Conservation (phyloP, 2,888 invertebrate species). For the Mylabris sibirica region DNA sequence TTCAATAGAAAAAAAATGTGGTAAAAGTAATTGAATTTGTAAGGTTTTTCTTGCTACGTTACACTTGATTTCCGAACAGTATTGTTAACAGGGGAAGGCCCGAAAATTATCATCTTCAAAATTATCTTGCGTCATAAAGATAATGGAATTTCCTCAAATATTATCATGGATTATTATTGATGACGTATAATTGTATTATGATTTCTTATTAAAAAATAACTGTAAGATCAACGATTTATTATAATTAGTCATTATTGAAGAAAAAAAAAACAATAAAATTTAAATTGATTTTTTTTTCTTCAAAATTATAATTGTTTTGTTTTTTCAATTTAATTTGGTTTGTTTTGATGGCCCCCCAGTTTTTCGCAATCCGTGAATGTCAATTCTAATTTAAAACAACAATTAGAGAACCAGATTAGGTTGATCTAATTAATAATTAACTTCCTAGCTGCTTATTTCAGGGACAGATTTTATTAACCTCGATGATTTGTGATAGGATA, state of each 20-base stretch:
- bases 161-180: neutral
- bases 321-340: neutral
- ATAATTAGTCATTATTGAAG: no score
- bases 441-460: neutral
- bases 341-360: neutral
- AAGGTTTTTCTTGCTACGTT: neutral
- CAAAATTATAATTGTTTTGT: neutral
- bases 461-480: neutral
- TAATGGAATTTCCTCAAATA: neutral
- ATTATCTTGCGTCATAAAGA: neutral
- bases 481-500: neutral
- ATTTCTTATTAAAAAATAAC: no score
- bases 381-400: neutral
- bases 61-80: neutral
- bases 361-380: neutral
- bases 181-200: no score
- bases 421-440: slow-evolving; percentile 1
- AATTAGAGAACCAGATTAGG: neutral
- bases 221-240: no score
- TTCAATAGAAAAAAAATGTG: neutral
- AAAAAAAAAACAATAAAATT: neutral
- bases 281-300: neutral
- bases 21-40: neutral
- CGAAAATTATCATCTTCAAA: neutral
- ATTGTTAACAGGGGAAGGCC: neutral